phyloP scores from a whole-genome alignment of 2,113 vertebrate genomes.

The Protomyctophum bolini region DNA sequence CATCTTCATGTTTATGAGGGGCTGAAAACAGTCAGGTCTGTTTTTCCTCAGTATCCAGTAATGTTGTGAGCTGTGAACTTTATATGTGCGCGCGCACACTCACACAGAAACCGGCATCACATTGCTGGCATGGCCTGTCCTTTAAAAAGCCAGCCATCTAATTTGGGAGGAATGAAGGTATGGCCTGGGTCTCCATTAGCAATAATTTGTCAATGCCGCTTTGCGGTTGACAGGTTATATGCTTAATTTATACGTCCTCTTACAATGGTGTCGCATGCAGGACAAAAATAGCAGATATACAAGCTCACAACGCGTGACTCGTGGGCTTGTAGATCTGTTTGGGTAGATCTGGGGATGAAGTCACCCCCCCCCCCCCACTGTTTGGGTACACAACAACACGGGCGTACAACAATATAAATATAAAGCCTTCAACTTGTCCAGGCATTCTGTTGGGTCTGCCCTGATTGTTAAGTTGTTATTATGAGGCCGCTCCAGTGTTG shows the following conservation, averaged over 20 bases:
- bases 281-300: too few species aligned
- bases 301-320: too few species aligned
- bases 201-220: conserved; percentile 54
- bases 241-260: not conserved
- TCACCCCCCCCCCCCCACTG: too few species aligned
- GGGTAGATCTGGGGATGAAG: too few species aligned
- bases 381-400: too few species aligned
- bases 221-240: not conserved
- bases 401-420: too few species aligned
- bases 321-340: not conserved
- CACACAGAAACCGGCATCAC: conserved; percentile 13
- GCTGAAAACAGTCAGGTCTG: conserved; percentile 50
- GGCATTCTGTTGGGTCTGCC: conserved; percentile 4
- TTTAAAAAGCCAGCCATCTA: conserved; percentile 65
- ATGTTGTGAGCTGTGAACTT: conserved; percentile 53
- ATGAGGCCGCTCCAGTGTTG: conserved; percentile 27
- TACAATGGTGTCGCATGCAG: too few species aligned
- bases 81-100: conserved; percentile 9
- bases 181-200: conserved; percentile 63
- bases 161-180: conserved; percentile 72
- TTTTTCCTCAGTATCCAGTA: conserved; percentile 55
- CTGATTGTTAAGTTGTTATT: conserved; percentile 33
- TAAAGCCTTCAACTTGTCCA: conserved; percentile 14
- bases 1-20: conserved; percentile 42
- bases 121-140: conserved; percentile 53